These are phyloP conservation scores for Ataeniobius toweri DNA, from an alignment of 2,797 vertebrate genomes.

Conservation along the genomic window DNA sequence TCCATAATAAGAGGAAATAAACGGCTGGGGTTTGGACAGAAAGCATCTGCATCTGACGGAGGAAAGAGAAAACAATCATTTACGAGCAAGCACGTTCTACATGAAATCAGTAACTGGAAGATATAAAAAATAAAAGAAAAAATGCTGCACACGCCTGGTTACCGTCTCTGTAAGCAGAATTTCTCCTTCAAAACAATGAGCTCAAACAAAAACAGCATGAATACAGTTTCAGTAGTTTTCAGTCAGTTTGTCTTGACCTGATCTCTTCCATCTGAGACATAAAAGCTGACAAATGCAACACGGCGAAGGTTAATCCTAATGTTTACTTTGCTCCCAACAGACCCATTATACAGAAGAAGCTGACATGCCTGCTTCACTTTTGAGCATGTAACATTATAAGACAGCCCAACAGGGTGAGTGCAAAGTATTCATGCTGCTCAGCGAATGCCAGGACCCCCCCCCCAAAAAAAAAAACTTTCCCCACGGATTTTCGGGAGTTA, in stretches of 20 bases:
- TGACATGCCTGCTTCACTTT: slow-evolving; percentile 6
- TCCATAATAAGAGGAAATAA: slow-evolving; percentile 36
- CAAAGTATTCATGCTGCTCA: slow-evolving; percentile 23
- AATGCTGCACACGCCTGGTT: slow-evolving; percentile 39
- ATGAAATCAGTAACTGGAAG: slow-evolving; percentile 38
- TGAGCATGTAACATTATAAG: neutral
- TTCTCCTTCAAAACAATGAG: slow-evolving; percentile 13
- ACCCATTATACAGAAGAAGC: slow-evolving; percentile 25
- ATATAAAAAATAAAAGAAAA: slow-evolving; percentile 26
- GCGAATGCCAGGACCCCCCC: neutral
- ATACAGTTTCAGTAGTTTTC: neutral
- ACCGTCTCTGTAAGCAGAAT: slow-evolving; percentile 20
- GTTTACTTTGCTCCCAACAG: slow-evolving; percentile 44
- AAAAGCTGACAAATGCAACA: slow-evolving; percentile 33
- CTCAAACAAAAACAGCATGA: neutral
- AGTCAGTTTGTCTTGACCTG: slow-evolving; percentile 19
- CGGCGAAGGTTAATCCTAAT: slow-evolving; percentile 43
- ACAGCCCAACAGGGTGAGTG: slow-evolving; percentile 2
- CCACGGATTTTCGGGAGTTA: slow-evolving; percentile 17
- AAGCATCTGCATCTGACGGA: neutral
- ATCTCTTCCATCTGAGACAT: slow-evolving; percentile 29
- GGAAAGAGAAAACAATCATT: slow-evolving; percentile 6
- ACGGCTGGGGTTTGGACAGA: neutral
- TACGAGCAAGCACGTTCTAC: slow-evolving; percentile 31
- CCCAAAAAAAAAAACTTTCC: slow-evolving; percentile 34